Percentiles rank a stretch among this genome's conserved stretches.
phyloP scores from a whole-genome alignment of 2,113 vertebrate species.

The Climacteris rufus region DNA sequence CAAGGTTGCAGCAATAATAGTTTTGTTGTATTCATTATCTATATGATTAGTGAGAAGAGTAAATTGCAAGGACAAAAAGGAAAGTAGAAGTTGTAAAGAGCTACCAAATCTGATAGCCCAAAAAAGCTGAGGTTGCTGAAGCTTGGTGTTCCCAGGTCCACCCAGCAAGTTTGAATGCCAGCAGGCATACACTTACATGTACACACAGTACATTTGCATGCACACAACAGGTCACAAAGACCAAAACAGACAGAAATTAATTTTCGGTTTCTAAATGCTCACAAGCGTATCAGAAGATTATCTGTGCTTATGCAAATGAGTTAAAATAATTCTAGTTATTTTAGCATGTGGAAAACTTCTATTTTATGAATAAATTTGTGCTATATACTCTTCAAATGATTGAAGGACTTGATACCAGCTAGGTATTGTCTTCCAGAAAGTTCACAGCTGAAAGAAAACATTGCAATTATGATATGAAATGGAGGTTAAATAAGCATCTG shows the following conservation, averaged over 20 bases:
- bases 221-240: neutral
- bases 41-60: neutral
- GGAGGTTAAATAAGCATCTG: neutral
- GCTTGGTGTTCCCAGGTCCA: neutral
- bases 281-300: neutral
- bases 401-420: neutral
- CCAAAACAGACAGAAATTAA: neutral
- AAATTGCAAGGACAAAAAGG: neutral
- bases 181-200: fast-evolving
- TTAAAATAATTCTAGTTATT: neutral
- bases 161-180: fast-evolving
- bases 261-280: neutral
- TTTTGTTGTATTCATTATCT: neutral
- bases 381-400: neutral
- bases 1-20: neutral
- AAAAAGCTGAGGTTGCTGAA: neutral
- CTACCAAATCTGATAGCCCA: neutral
- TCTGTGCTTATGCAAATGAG: neutral
- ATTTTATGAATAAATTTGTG: neutral
- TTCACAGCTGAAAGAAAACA: neutral
- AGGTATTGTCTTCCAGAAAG: neutral
- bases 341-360: neutral
- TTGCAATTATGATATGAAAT: neutral
- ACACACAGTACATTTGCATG: fast-evolving
- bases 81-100: neutral